Evolutionary conservation across 2,113 vertebrate genomes (phyloP).

Genomic region (Crypturellus undulatus): DNA sequence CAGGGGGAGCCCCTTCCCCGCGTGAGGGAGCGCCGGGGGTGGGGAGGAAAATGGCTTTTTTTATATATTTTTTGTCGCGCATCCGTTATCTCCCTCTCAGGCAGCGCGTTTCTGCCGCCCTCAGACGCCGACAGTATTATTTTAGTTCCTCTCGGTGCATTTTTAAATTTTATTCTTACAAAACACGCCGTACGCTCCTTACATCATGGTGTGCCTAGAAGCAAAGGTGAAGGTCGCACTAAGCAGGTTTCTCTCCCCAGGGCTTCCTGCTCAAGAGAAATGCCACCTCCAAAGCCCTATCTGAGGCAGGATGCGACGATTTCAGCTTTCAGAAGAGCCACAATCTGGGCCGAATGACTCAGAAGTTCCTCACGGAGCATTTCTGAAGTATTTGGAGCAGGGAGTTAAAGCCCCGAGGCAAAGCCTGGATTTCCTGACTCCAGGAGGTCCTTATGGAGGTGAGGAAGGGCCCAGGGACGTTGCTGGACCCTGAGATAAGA

Average conservation of each 20-base stretch:
- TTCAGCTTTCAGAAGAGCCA: not conserved
- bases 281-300: not conserved
- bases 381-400: not conserved
- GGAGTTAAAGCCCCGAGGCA: not conserved
- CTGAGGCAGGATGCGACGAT: fast-evolving
- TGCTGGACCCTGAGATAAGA: not conserved
- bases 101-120: not conserved
- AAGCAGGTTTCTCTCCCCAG: not conserved
- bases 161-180: not conserved
- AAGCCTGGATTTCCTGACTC: fast-evolving
- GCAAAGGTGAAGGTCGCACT: fast-evolving
- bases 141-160: fast-evolving
- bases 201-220: not conserved
- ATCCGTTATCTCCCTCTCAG: not conserved
- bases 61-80: too few species aligned
- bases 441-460: too few species aligned
- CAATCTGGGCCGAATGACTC: not conserved
- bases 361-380: not conserved
- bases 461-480: not conserved
- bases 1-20: not conserved
- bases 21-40: not conserved
- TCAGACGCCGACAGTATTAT: not conserved
- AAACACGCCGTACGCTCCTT: fast-evolving
- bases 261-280: not conserved
- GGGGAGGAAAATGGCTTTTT: not conserved